Evolutionary conservation across 2,888 invertebrate species (phyloP), one percentile per base, ranked within the genome.

Genomic region (Blastobasis adustella): DNA sequence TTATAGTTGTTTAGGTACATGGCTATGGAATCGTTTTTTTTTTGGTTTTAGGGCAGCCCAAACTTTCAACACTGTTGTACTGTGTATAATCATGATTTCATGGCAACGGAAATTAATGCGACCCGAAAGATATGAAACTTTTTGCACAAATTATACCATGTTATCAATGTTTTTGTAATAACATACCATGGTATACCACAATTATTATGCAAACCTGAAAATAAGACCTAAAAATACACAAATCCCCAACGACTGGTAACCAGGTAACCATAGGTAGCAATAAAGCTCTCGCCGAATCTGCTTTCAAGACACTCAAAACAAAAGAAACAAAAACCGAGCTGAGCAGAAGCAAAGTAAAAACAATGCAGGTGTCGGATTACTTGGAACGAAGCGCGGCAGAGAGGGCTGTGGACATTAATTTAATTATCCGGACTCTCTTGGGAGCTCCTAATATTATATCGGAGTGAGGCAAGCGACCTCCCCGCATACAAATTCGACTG

Each of bases 361-460:
- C 84, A 85, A 79, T 82, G 83, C 86, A 86, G 85, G 88, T 88
- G 85, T 88, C 83, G 74, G 73, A 78, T 88, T 86, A 85, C 87
- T 74, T 70, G 73, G 71, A 66, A 69, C 77, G 74, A 71, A 73
- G 73, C 75, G 73, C 64, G 76, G 76, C 70, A 69, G 70, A 72
- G 77, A 79, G 86, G 85, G 81, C 78, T 67, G 81, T 75, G 81
- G 78, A 82, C 86, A 84, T 87, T 87, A 88, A 88, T 87, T 86
- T 84, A 87, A 87, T 88, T 88, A 86, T 68, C 70, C 65, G 6
- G 66, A 69, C 79, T 79, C 87, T 78, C 84, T 62, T 65, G 85
- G 79, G 85, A 82, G 69, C 67, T 70, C 72, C 85, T 84, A 82
- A 85, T 85, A 82, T 81, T 81, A 77, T 80, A 78, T 78, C 69